phyloP scores from a whole-genome alignment of 2,113 vertebrate species.

The Pionites leucogaster region DNA sequence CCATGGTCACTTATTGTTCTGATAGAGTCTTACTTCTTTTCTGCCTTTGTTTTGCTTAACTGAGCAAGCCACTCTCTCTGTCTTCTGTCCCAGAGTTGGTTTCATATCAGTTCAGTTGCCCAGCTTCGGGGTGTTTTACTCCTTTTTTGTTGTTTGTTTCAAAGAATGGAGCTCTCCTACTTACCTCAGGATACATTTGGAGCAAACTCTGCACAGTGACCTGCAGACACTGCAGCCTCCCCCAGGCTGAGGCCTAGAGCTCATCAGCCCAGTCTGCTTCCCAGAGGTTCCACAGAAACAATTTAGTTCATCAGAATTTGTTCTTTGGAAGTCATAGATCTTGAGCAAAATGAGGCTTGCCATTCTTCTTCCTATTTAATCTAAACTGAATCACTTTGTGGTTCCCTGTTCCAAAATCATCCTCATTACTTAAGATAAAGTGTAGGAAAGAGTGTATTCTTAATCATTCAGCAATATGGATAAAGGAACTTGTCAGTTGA shows the following conservation, averaged over 20 bases:
- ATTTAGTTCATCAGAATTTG: not conserved
- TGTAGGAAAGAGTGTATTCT: not conserved
- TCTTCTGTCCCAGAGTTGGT: not conserved
- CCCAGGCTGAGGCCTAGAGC: not conserved
- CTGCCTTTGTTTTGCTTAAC: not conserved
- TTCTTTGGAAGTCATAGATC: not conserved
- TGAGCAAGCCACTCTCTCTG: not conserved
- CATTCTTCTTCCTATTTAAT: not conserved
- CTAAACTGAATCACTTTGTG: not conserved
- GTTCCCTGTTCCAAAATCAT: not conserved
- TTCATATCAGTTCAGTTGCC: not conserved
- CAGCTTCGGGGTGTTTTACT: not conserved
- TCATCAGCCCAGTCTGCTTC: not conserved
- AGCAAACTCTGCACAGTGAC: rapidly evolving
- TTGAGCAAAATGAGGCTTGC: not conserved
- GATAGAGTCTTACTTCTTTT: not conserved
- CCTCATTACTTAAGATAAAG: not conserved
- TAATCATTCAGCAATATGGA: not conserved
- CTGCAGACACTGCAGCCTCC: not conserved
- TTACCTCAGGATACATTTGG: not conserved
- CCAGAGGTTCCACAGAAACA: not conserved
- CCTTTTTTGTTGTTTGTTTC: not conserved
- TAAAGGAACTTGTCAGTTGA: conserved; percentile 22
- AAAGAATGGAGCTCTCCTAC: not conserved
- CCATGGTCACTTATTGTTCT: not conserved